Evolutionary conservation across 2,888 invertebrate species (phyloP).

Genomic region (Pelosia muscerda): DNA sequence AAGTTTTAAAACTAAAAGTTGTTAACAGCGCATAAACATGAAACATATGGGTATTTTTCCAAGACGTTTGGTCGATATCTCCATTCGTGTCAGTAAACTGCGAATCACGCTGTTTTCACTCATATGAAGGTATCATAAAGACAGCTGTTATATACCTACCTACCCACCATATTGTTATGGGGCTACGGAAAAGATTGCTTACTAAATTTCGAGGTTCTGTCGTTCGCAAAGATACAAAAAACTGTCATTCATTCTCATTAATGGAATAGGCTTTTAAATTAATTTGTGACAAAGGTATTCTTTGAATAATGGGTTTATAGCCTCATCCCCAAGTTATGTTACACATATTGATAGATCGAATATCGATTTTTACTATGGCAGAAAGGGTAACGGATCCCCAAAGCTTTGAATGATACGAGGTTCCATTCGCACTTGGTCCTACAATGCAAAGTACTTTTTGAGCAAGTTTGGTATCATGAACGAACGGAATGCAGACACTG

Average conservation of each 20-base stretch:
- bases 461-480: too few relatives aligned
- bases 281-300: neutral
- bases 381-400: neutral
- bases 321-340: neutral
- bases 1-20: slow-evolving; percentile 31
- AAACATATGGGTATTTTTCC: slow-evolving; percentile 41
- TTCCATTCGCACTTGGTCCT: neutral
- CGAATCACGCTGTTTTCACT: slow-evolving; percentile 44
- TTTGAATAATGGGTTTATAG: neutral
- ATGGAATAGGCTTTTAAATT: neutral
- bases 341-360: too few relatives aligned
- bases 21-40: slow-evolving; percentile 11
- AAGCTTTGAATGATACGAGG: neutral
- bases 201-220: neutral
- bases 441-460: too few relatives aligned
- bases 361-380: too few relatives aligned
- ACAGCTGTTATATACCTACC: slow-evolving; percentile 7
- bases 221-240: neutral
- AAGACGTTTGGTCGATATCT: slow-evolving; percentile 75
- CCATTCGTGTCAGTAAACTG: slow-evolving; percentile 65
- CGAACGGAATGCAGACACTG: too few relatives aligned
- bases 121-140: slow-evolving; percentile 37
- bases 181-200: neutral
- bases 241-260: slow-evolving; percentile 16
- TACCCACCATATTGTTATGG: neutral